A percentile compares a stretch with the other conserved stretches of the same genome.
These are phyloP conservation scores for Archaeoteleia sp. DNA, from an alignment of 2,888 invertebrate genomes.

Conservation along the genomic window DNA sequence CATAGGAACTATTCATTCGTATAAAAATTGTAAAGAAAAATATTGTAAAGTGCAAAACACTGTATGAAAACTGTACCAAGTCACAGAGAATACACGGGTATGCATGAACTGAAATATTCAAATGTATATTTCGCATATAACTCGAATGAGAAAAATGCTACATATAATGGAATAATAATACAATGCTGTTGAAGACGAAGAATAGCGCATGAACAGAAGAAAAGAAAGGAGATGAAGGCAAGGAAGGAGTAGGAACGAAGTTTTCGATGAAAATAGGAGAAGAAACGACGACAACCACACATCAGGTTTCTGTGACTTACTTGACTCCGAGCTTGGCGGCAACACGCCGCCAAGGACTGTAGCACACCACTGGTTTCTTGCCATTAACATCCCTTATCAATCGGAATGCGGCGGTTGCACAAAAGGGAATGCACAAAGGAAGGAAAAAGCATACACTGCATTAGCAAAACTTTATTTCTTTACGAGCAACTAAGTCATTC, in stretches of 20 bases:
- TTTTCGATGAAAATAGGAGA: conserved; percentile 14
- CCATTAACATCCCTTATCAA: conserved; percentile 78
- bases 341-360: conserved; percentile 95
- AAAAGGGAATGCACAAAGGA: conserved; percentile 72
- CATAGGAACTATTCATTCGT: too few relatives aligned
- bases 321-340: conserved; percentile 96
- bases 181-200: not conserved
- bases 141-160: not conserved
- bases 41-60: too few relatives aligned
- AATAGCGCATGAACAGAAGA: not conserved
- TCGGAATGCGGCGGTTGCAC: conserved; percentile 70
- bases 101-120: too few relatives aligned
- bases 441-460: conserved; percentile 74
- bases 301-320: conserved; percentile 82
- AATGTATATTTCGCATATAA: too few relatives aligned
- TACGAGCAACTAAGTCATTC: conserved; percentile 43
- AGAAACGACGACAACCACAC: conserved; percentile 56
- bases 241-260: conserved; percentile 20
- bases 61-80: too few relatives aligned
- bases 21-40: too few relatives aligned
- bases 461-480: conserved; percentile 66
- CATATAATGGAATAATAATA: not conserved
- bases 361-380: conserved; percentile 84
- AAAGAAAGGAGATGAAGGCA: conserved; percentile 2
- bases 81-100: too few relatives aligned